A percentile compares a stretch with the other conserved stretches of the same genome.
Evolutionary conservation across 2,888 invertebrate species (phyloP).

Genomic region (Nineta flava): DNA sequence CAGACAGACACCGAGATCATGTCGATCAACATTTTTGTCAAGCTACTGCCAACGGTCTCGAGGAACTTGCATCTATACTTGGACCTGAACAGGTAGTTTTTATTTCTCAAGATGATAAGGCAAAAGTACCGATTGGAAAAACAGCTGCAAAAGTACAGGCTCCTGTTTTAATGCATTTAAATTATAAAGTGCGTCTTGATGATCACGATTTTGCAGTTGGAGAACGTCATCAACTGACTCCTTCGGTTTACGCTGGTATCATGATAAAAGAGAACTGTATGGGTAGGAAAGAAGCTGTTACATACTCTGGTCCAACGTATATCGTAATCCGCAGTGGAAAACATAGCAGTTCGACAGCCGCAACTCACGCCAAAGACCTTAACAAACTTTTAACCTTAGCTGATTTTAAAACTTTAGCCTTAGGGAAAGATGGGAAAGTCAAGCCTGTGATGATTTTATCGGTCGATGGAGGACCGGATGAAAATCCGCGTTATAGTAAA

Average conservation of each 20-base stretch:
- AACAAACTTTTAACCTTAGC: conserved; percentile 7
- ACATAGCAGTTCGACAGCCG: conserved; percentile 12
- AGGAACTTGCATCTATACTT: too few relatives aligned
- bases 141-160: conserved; percentile 24
- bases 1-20: too few relatives aligned
- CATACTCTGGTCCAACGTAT: conserved; percentile 22
- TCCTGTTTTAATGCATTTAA: conserved; percentile 14
- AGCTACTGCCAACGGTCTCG: too few relatives aligned
- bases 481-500: conserved; percentile 16
- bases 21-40: too few relatives aligned
- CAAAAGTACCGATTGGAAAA: conserved; percentile 22
- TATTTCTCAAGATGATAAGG: conserved; percentile 21
- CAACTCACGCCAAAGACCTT: conserved; percentile 9
- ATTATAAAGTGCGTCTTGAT: conserved; percentile 12
- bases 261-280: conserved; percentile 14
- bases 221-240: conserved; percentile 5
- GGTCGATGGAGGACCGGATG: conserved; percentile 16
- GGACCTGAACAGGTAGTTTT: conserved; percentile 16
- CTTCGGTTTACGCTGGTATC: conserved; percentile 12
- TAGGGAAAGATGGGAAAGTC: conserved; percentile 5
- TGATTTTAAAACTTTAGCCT: conserved; percentile 11
- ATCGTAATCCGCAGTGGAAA: conserved; percentile 16
- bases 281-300: conserved; percentile 19
- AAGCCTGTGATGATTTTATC: conserved; percentile 17
- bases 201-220: conserved; percentile 14